Conservation (phyloP, 2,113 vertebrate genomes). For the Vicugna pacos region DNA sequence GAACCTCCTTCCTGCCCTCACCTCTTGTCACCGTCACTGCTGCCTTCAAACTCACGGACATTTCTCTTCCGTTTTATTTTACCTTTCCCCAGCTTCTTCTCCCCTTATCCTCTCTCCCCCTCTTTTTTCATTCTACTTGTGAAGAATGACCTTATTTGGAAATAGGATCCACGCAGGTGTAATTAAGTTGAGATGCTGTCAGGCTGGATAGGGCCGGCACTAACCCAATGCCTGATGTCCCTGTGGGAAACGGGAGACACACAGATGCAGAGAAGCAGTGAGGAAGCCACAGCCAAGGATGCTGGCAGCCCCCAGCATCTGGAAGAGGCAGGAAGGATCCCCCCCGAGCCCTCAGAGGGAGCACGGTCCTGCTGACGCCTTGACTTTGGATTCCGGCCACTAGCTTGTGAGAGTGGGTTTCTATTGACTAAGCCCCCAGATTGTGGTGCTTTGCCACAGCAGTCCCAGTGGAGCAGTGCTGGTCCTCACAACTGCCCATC, state of each 20-base stretch:
- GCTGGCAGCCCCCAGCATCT: neutral
- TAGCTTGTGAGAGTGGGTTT: neutral
- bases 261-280: neutral
- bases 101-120: neutral
- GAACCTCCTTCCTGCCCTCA: neutral
- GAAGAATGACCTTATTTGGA: neutral
- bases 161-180: neutral
- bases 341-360: neutral
- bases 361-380: neutral
- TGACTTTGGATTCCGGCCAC: neutral
- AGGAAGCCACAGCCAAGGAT: neutral
- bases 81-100: neutral
- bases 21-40: neutral
- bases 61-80: neutral
- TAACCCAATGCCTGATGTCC: neutral
- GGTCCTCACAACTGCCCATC: neutral
- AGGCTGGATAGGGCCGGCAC: neutral
- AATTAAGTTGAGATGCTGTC: neutral
- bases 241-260: neutral
- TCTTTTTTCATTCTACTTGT: neutral
- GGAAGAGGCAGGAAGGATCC: neutral
- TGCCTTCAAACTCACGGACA: neutral
- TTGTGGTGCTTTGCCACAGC: neutral
- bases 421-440: neutral
- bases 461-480: neutral